Evolutionary conservation across 2,888 invertebrate species (phyloP).

Genomic region (Parochlus steinenii): DNA sequence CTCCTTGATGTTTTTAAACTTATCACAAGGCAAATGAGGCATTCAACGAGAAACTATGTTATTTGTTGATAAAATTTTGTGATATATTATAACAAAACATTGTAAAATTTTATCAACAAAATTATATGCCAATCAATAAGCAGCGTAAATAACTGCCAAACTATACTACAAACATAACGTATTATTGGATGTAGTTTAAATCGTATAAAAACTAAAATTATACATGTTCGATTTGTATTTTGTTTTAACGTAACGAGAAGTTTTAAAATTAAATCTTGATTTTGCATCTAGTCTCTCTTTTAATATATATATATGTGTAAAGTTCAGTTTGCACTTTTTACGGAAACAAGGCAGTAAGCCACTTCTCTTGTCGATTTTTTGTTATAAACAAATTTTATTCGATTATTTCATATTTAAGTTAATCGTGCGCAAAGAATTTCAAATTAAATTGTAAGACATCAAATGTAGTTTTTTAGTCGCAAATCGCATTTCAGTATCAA

Average conservation of each 20-base stretch:
- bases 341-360: constrained; percentile 9
- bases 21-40: not conserved
- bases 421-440: not conserved
- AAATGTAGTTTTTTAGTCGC: too few relatives aligned
- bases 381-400: not conserved
- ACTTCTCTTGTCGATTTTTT: constrained; percentile 11
- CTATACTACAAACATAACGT: too few relatives aligned
- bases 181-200: too few relatives aligned
- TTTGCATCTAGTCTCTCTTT: constrained; percentile 12
- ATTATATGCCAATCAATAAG: too few relatives aligned
- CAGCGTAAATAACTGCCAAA: too few relatives aligned
- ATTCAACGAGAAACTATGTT: not conserved
- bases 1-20: not conserved
- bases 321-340: too few relatives aligned
- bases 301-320: constrained; percentile 7
- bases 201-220: too few relatives aligned
- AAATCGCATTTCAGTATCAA: too few relatives aligned
- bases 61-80: constrained; percentile 11
- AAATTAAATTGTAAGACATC: too few relatives aligned
- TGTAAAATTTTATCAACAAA: constrained; percentile 12
- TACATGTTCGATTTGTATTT: too few relatives aligned
- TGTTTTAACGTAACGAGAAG: too few relatives aligned
- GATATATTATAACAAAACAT: constrained; percentile 6
- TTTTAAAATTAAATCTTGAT: constrained; percentile 2
- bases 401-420: not conserved